Conservation (phyloP, 2,113 vertebrate species). For the Pluvialis apricaria region DNA sequence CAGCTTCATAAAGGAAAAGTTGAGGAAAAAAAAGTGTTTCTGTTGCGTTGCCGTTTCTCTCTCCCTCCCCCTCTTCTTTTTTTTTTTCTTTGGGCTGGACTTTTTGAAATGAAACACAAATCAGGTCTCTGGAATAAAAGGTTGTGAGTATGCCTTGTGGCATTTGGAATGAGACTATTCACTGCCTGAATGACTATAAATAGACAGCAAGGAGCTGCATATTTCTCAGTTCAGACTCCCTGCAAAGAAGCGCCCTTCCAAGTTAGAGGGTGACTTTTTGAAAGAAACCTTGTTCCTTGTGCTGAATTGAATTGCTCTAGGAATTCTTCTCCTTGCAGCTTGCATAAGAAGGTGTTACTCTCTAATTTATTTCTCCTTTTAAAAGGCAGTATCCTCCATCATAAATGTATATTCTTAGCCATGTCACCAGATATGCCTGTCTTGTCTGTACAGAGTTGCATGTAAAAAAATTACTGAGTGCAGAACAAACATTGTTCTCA, state of each 20-base stretch:
- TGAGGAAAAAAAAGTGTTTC: neutral
- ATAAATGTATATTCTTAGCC: conserved; percentile 27
- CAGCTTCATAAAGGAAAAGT: neutral
- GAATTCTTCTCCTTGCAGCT: conserved; percentile 42
- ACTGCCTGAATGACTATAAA: conserved; percentile 82
- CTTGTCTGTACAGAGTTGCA: neutral
- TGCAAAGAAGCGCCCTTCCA: conserved; percentile 61
- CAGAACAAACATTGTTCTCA: conserved; percentile 21
- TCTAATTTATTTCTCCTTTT: conserved; percentile 60
- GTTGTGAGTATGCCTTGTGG: conserved; percentile 76
- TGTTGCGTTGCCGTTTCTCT: neutral
- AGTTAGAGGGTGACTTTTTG: conserved; percentile 68
- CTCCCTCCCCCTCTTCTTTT: neutral
- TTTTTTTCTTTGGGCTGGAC: neutral
- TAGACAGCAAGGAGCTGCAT: conserved; percentile 71
- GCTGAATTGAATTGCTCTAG: conserved; percentile 64
- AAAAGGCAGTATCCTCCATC: neutral
- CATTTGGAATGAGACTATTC: conserved; percentile 78
- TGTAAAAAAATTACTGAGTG: neutral
- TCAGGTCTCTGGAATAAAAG: conserved; percentile 72
- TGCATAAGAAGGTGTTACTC: conserved; percentile 44
- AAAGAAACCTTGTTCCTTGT: conserved; percentile 68
- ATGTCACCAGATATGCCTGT: neutral
- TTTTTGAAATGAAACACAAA: conserved; percentile 75
- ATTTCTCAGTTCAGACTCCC: conserved; percentile 56